Conservation (phyloP, 2,888 invertebrate genomes). For the Malthinus seriepunctatus region DNA sequence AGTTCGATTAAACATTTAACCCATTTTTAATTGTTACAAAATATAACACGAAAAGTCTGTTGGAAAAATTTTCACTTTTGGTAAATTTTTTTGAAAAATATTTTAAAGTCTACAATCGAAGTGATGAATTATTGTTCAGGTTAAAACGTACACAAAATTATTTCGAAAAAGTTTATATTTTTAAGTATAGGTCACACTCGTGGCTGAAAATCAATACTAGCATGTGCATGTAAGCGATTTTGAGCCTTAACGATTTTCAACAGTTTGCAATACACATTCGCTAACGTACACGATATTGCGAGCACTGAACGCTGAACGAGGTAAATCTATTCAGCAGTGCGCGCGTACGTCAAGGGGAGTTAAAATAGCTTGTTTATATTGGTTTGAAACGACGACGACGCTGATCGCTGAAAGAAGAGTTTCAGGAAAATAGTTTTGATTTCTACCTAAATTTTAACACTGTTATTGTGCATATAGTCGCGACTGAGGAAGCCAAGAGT, state of each 20-base stretch:
- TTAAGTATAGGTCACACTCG: constrained; percentile 21
- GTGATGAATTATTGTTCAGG: background rate
- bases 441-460: no score
- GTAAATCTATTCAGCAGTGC: constrained; percentile 26
- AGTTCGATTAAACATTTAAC: constrained; percentile 18
- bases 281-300: constrained; percentile 25
- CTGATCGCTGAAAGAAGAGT: constrained; percentile 15
- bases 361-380: constrained; percentile 26
- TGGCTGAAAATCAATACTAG: constrained; percentile 25
- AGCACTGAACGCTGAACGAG: constrained; percentile 33
- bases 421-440: constrained; percentile 26
- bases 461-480: no score
- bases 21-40: constrained; percentile 12
- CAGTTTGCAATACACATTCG: constrained; percentile 30
- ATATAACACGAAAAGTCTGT: background rate
- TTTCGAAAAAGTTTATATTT: constrained; percentile 2
- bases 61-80: background rate
- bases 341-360: constrained; percentile 19
- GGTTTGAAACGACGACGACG: constrained; percentile 19
- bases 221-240: constrained; percentile 23
- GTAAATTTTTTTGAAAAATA: no score
- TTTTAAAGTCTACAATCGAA: background rate
- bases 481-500: no score
- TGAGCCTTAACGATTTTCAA: constrained; percentile 28
- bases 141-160: background rate